These are phyloP conservation scores for Drosophila azteca DNA, from an alignment of 1,140 invertebrate genomes.

Conservation along the genomic window DNA sequence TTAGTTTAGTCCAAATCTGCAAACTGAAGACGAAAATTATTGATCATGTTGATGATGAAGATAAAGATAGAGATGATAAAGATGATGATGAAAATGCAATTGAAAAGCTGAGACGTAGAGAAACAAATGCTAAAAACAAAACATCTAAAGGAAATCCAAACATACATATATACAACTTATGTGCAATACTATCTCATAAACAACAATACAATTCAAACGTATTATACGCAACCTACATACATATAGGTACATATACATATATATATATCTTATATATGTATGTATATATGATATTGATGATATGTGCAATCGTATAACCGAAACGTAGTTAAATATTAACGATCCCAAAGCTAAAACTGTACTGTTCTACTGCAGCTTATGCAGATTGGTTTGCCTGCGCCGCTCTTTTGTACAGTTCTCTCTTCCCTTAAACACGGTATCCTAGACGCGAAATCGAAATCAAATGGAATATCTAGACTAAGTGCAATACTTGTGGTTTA, in stretches of 20 bases:
- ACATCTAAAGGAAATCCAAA: slow-evolving; percentile 59
- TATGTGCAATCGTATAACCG: slow-evolving; percentile 69
- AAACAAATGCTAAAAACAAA: slow-evolving; percentile 47
- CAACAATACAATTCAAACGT: slow-evolving; percentile 50
- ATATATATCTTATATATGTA: slow-evolving; percentile 52
- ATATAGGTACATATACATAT: slow-evolving; percentile 34
- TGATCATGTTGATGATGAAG: background rate
- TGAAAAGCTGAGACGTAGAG: slow-evolving; percentile 7
- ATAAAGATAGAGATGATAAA: background rate
- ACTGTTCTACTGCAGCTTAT: slow-evolving; percentile 16
- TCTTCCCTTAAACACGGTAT: slow-evolving; percentile 7
- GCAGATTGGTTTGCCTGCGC: slow-evolving; percentile 34
- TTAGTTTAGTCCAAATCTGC: slow-evolving; percentile 44
- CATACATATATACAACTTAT: slow-evolving; percentile 60
- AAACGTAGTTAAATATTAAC: slow-evolving; percentile 71
- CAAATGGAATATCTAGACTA: slow-evolving; percentile 47
- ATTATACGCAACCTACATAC: slow-evolving; percentile 18
- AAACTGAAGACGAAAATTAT: slow-evolving; percentile 41
- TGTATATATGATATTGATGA: slow-evolving; percentile 35
- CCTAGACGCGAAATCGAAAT: slow-evolving; percentile 38
- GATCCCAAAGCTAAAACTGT: slow-evolving; percentile 14
- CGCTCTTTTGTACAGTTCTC: slow-evolving; percentile 40
- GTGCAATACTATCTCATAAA: slow-evolving; percentile 78
- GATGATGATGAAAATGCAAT: background rate
- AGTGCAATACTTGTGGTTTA: slow-evolving; percentile 37